phyloP scores from a whole-genome alignment of 1,140 invertebrate species.

The Thaumatotibia leucotreta region DNA sequence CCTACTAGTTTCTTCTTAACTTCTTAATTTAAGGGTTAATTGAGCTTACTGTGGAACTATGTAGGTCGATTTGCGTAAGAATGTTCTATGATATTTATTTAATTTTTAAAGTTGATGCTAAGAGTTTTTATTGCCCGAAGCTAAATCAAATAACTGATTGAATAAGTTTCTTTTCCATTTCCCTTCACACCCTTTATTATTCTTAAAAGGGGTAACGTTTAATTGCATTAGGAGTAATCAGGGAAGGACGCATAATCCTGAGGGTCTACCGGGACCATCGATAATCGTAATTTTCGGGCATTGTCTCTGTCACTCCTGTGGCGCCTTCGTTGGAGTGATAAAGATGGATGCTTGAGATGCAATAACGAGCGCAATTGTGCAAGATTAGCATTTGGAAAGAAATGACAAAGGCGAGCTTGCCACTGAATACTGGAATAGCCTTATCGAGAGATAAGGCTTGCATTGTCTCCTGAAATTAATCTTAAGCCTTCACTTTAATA shows the following conservation, averaged over 20 bases:
- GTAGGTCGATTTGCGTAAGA: neutral
- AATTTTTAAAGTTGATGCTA: neutral
- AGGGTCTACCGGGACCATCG: too few species aligned
- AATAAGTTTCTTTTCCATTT: neutral
- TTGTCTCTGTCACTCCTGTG: too few species aligned
- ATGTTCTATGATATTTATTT: neutral
- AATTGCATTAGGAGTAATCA: conserved; percentile 5
- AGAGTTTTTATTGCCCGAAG: neutral
- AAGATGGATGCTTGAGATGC: too few species aligned
- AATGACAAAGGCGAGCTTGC: neutral
- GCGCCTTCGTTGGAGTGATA: too few species aligned
- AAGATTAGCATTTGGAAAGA: conserved; percentile 33
- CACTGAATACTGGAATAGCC: neutral
- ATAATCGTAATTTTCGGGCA: neutral
- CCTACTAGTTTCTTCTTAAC: too few species aligned
- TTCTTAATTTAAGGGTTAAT: too few species aligned
- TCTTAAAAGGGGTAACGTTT: conserved; percentile 17
- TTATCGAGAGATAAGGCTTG: neutral
- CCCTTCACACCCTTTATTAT: neutral
- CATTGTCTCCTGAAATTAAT: neutral
- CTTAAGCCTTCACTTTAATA: neutral
- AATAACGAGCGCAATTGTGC: conserved; percentile 31
- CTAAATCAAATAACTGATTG: conserved; percentile 9
- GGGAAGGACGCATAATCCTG: neutral
- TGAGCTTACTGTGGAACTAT: too few species aligned